phyloP scores from a whole-genome alignment of 2,797 vertebrate species.

The Chrosomus eos region DNA sequence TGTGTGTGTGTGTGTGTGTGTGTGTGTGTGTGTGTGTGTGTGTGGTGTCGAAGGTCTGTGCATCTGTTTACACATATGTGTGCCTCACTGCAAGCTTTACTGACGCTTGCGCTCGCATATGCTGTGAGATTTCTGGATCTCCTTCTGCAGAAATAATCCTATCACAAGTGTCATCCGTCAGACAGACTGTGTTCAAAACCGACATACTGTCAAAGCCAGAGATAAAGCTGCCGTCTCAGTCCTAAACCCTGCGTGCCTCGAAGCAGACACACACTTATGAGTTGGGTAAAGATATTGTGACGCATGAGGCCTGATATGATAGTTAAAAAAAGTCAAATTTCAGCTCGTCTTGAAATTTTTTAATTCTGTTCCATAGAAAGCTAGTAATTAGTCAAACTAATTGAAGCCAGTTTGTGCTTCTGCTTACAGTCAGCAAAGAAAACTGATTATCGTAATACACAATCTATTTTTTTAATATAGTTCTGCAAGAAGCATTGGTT shows the following conservation, averaged over 20 bases:
- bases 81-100: constrained; percentile 18
- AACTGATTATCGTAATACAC: too few species aligned
- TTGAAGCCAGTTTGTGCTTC: not conserved
- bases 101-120: constrained; percentile 6
- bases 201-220: constrained; percentile 32
- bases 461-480: too few species aligned
- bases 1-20: not conserved
- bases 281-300: constrained; percentile 2
- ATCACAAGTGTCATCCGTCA: constrained; percentile 14
- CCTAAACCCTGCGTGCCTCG: not conserved
- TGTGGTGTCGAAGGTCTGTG: constrained; percentile 16
- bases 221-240: constrained; percentile 26
- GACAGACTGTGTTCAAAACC: constrained; percentile 27
- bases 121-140: constrained; percentile 22
- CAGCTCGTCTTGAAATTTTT: not conserved
- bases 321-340: not conserved
- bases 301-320: not conserved
- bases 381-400: not conserved
- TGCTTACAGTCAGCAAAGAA: too few species aligned
- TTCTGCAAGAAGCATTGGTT: not conserved
- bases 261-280: constrained; percentile 22
- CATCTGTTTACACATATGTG: constrained; percentile 29
- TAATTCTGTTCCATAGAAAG: not conserved
- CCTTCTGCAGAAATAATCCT: constrained; percentile 25
- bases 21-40: not conserved